Evolutionary conservation across 2,113 vertebrate genomes (phyloP).

Genomic region (Neotragus pygmaeus): DNA sequence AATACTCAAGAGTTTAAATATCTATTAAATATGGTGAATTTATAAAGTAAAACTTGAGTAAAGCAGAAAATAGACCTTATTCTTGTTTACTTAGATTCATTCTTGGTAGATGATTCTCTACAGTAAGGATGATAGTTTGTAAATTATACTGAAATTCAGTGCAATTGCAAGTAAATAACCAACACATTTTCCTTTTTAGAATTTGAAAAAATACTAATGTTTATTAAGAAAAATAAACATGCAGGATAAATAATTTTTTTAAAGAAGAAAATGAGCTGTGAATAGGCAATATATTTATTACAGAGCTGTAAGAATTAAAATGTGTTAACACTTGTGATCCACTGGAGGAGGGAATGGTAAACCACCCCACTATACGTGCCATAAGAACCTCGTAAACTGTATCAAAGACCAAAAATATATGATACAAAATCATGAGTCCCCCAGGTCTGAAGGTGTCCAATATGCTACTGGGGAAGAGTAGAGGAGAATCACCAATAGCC

Average conservation of each 20-base stretch:
- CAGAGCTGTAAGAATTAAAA: neutral
- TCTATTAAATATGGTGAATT: neutral
- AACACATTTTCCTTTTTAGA: neutral
- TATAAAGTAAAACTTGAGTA: neutral
- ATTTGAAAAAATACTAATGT: neutral
- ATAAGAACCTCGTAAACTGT: neutral
- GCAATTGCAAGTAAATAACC: neutral
- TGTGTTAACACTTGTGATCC: neutral
- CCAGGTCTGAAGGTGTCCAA: neutral
- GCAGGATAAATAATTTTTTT: neutral
- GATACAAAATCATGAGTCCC: neutral
- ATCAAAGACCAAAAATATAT: neutral
- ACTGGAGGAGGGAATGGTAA: neutral
- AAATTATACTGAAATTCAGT: neutral
- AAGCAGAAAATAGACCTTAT: neutral
- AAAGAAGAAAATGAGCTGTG: neutral
- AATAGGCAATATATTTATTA: neutral
- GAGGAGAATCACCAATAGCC: neutral
- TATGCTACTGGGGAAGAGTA: neutral
- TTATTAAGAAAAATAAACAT: neutral
- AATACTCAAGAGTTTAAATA: neutral
- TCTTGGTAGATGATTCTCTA: neutral
- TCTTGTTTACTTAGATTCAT: neutral
- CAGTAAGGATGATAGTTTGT: neutral
- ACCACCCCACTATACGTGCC: fast-evolving